Conservation (phyloP, 2,797 vertebrate species). For the Echeneis naucrates region DNA sequence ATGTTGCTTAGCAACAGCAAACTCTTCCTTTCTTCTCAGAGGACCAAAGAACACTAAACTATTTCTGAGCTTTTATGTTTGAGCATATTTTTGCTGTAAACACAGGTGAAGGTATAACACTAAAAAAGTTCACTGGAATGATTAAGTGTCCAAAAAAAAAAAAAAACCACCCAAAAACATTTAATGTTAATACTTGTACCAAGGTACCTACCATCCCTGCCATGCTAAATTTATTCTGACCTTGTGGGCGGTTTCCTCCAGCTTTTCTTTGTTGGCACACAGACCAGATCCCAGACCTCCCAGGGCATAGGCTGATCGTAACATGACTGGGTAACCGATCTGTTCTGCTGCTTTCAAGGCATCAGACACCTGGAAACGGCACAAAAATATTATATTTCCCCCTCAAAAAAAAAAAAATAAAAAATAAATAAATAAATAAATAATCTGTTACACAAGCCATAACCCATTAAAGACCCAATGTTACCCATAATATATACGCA, state of each 20-base stretch:
- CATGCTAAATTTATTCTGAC: conserved; percentile 72
- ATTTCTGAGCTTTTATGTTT: conserved; percentile 33
- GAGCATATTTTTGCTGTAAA: conserved; percentile 17
- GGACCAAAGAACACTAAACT: conserved; percentile 31
- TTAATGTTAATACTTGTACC: not conserved
- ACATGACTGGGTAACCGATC: conserved; percentile 95
- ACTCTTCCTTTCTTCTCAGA: conserved; percentile 35
- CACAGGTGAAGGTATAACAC: not conserved
- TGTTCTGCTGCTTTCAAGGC: conserved; percentile 91
- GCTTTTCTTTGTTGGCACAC: conserved; percentile 87
- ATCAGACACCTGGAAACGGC: conserved; percentile 86
- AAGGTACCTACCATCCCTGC: not conserved
- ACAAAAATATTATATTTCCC: not conserved
- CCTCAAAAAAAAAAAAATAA: not conserved
- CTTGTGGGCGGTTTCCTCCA: conserved; percentile 90
- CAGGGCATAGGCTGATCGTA: conserved; percentile 95
- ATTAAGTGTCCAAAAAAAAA: not conserved
- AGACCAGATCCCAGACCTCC: conserved; percentile 95
- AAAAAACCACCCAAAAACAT: not conserved
- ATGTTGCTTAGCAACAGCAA: conserved; percentile 65
- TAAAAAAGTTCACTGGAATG: not conserved
- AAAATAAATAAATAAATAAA: too few species aligned
- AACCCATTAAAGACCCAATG: not conserved
- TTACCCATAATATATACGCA: not conserved
- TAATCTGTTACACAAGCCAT: not conserved